A percentile compares a stretch with the other conserved stretches of the same genome.
Conservation (phyloP, 2,888 invertebrate species). For the Cenopis cana region DNA sequence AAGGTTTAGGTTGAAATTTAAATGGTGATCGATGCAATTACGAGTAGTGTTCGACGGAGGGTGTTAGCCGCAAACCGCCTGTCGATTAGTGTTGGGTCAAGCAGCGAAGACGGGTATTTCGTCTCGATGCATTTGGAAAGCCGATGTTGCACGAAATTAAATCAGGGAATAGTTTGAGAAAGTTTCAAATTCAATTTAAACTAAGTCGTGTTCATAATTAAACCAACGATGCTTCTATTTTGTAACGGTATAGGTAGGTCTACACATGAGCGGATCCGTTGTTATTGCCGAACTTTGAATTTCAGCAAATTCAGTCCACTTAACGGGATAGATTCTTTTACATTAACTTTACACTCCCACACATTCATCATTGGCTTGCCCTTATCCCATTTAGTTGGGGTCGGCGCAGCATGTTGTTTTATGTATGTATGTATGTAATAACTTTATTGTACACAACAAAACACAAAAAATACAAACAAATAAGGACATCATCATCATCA, state of each 20-base stretch:
- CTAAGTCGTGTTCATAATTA: conserved; percentile 4
- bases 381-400: too few species aligned
- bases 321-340: too few species aligned
- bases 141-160: background rate
- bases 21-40: background rate
- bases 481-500: too few species aligned
- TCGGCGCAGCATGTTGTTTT: too few species aligned
- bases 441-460: too few species aligned
- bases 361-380: too few species aligned
- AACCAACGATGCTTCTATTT: background rate
- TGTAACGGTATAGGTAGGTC: background rate
- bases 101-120: conserved; percentile 5
- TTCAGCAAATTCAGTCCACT: background rate
- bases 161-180: background rate
- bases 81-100: conserved; percentile 22
- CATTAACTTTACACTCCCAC: too few species aligned
- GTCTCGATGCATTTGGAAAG: conserved; percentile 15
- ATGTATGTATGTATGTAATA: too few species aligned
- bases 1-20: background rate
- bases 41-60: conserved; percentile 2
- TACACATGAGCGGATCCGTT: background rate
- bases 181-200: background rate
- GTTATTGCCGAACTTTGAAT: background rate
- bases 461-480: too few species aligned
- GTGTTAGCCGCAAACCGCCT: background rate